phyloP scores from a whole-genome alignment of 2,797 vertebrate species.

The Cossypha dichroa region DNA sequence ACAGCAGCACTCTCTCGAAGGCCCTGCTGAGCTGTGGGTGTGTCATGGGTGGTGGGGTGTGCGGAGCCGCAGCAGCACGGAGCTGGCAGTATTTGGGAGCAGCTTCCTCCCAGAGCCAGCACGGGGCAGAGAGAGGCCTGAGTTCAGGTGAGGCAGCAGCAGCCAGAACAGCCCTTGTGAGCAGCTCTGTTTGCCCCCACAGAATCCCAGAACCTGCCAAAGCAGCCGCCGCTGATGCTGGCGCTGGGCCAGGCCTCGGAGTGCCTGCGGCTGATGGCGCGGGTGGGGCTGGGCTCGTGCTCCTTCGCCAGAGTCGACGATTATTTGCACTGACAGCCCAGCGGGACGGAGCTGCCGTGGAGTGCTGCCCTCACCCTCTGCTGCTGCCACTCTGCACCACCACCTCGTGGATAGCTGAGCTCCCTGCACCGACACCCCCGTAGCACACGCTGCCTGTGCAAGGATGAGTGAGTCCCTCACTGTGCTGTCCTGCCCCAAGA shows the following conservation, averaged over 20 bases:
- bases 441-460: constrained; percentile 28
- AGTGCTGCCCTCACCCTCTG: constrained; percentile 58
- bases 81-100: not conserved
- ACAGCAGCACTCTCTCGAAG: not conserved
- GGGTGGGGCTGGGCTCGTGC: constrained; percentile 93
- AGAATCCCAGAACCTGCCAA: constrained; percentile 99
- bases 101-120: not conserved
- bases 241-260: constrained; percentile 96
- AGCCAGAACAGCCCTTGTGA: not conserved
- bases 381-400: constrained; percentile 54
- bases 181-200: constrained; percentile 11
- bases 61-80: not conserved
- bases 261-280: constrained; percentile 96
- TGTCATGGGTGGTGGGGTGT: not conserved
- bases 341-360: constrained; percentile 60
- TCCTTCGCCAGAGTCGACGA: constrained; percentile 98
- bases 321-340: constrained; percentile 93
- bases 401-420: constrained; percentile 32
- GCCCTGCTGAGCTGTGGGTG: not conserved
- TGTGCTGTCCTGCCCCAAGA: constrained; percentile 37
- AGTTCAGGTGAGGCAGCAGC: not conserved
- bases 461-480: constrained; percentile 38
- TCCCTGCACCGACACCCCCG: constrained; percentile 44
- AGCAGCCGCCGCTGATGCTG: constrained; percentile 96
- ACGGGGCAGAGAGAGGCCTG: not conserved